These are phyloP conservation scores for Onychomys arenicola DNA, from an alignment of 2,797 vertebrate genomes.

Conservation along the genomic window DNA sequence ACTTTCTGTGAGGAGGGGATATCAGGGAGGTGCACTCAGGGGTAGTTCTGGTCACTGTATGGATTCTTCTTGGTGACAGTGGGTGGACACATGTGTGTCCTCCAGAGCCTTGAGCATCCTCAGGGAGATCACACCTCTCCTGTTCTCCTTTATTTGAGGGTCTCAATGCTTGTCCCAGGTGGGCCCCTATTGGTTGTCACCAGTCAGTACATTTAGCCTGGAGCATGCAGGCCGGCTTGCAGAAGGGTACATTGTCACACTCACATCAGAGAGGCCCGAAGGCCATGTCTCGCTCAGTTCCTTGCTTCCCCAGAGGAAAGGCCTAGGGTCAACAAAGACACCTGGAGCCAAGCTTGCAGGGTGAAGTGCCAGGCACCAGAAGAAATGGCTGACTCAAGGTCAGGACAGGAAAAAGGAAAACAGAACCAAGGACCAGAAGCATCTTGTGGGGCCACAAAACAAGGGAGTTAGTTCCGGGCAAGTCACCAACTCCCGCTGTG, in stretches of 20 bases:
- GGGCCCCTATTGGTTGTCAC: neutral
- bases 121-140: neutral
- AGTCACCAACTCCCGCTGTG: neutral
- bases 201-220: fast-evolving
- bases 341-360: fast-evolving
- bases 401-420: no score
- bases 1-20: neutral
- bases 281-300: fast-evolving
- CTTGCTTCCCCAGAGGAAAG: neutral
- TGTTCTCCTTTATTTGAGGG: neutral
- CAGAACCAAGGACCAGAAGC: neutral
- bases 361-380: neutral
- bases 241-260: fast-evolving
- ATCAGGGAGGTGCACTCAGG: fast-evolving
- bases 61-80: fast-evolving
- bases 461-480: neutral
- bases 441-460: no score
- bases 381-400: neutral
- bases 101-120: neutral
- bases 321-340: neutral
- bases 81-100: neutral
- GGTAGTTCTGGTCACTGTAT: neutral
- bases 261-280: neutral
- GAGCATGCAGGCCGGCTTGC: no score
- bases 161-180: neutral